Evolutionary conservation across 2,797 vertebrate genomes (phyloP).

Genomic region (Galago senegalensis): DNA sequence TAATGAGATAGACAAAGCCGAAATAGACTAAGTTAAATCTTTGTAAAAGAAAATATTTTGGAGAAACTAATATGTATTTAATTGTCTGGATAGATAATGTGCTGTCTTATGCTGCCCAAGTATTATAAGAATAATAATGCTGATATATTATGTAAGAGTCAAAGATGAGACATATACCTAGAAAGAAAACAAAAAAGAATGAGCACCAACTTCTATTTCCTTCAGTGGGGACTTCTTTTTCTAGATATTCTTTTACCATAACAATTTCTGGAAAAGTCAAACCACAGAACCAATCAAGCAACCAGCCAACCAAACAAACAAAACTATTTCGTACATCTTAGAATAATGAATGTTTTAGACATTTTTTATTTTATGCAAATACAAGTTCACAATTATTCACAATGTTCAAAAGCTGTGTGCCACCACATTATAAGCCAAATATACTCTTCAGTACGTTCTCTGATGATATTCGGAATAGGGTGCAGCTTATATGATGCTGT

Average conservation of each 20-base stretch:
- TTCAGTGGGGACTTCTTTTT: neutral
- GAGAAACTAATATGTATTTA: neutral
- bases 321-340: neutral
- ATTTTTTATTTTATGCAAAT: neutral
- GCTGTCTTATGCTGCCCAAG: neutral
- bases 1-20: neutral
- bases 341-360: neutral
- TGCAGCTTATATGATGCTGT: rapidly evolving
- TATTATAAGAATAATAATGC: neutral
- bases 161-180: neutral
- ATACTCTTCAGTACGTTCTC: neutral
- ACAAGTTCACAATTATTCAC: neutral
- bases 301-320: neutral
- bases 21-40: neutral
- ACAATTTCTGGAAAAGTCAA: neutral
- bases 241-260: neutral
- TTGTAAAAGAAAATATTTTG: neutral
- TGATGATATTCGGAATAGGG: neutral
- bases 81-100: neutral
- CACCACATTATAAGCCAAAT: neutral
- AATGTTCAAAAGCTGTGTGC: neutral
- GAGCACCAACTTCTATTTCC: neutral
- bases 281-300: neutral
- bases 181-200: neutral
- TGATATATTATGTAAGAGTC: neutral